Conservation (phyloP, 2,888 invertebrate genomes). For the Andrena bucephala region DNA sequence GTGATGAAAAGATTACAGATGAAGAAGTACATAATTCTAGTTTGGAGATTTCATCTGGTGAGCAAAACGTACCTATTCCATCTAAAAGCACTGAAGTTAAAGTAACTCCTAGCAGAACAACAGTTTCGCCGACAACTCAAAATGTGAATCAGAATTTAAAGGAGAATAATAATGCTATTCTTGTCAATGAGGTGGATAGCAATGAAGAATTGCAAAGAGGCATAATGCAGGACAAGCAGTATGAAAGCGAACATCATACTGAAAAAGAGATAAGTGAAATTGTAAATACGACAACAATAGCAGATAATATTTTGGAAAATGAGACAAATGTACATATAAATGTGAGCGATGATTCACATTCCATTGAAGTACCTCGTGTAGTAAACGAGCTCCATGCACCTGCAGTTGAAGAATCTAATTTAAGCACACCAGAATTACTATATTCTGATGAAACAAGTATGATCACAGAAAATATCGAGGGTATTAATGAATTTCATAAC, state of each 20-base stretch:
- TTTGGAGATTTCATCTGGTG: not conserved
- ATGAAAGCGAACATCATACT: not conserved
- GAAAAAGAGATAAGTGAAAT: not conserved
- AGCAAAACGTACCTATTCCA: not conserved
- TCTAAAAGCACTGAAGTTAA: not conserved
- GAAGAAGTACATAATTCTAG: not conserved
- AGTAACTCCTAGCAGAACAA: not conserved
- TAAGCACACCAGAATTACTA: constrained; percentile 23
- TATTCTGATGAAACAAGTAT: constrained; percentile 71
- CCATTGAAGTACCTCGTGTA: constrained; percentile 38
- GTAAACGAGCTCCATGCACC: constrained; percentile 2
- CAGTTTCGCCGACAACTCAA: not conserved
- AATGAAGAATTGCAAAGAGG: not conserved
- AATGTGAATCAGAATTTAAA: not conserved
- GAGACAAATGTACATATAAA: constrained; percentile 46
- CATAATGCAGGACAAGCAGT: not conserved
- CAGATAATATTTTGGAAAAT: not conserved
- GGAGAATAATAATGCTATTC: not conserved
- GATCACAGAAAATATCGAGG: constrained; percentile 66
- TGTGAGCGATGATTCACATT: constrained; percentile 48
- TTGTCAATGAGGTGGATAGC: too few relatives aligned
- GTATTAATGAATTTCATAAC: constrained; percentile 77
- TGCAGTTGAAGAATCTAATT: not conserved
- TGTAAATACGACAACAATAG: not conserved
- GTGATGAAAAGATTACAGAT: not conserved